Evolutionary conservation across 1,140 invertebrate species (phyloP).

Genomic region (Pissodes strobi): DNA sequence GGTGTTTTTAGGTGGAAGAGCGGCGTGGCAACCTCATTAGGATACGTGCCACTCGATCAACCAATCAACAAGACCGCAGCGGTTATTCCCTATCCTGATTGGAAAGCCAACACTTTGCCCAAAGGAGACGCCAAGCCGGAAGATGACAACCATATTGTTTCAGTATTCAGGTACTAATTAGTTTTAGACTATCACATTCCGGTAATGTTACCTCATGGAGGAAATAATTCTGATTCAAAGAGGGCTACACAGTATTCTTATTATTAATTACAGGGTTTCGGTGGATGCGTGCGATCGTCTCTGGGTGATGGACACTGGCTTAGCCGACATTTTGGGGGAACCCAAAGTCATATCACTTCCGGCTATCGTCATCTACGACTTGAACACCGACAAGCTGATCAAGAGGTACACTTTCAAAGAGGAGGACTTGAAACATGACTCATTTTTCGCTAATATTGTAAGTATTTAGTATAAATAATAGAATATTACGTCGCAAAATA

Average conservation of each 20-base stretch:
- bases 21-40: constrained; percentile 72
- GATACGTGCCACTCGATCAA: constrained; percentile 64
- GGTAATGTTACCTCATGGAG: no score
- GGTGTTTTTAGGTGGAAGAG: constrained; percentile 68
- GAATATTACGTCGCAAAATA: no score
- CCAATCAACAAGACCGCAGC: constrained; percentile 63
- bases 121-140: constrained; percentile 45
- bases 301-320: constrained; percentile 77
- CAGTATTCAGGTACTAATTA: constrained; percentile 53
- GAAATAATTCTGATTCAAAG: no score
- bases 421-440: constrained; percentile 66
- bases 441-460: constrained; percentile 71
- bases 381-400: constrained; percentile 71
- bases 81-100: constrained; percentile 72
- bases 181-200: not conserved
- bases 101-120: constrained; percentile 66
- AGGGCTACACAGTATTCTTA: no score
- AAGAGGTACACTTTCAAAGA: constrained; percentile 68
- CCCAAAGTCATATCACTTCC: constrained; percentile 66
- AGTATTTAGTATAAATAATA: constrained; percentile 28
- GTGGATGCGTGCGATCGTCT: constrained; percentile 73
- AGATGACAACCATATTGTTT: constrained; percentile 56
- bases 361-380: constrained; percentile 71
- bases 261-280: constrained; percentile 58
- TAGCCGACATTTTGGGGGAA: constrained; percentile 71